phyloP scores from a whole-genome alignment of 2,797 vertebrate genomes.

The Melopsittacus undulatus region DNA sequence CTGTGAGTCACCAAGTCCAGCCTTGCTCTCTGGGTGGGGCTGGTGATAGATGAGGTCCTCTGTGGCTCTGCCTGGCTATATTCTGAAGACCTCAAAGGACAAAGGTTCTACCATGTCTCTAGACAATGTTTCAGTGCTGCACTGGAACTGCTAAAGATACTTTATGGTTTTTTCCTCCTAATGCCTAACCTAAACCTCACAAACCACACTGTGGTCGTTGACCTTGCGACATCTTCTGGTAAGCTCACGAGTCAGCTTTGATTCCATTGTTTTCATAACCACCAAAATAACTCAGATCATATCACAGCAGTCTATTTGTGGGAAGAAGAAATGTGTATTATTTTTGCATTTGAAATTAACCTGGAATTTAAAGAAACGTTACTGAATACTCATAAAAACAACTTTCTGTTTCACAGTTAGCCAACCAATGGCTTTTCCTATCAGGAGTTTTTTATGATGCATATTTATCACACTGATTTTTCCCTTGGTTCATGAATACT shows the following conservation, averaged over 20 bases:
- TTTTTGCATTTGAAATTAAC: not conserved
- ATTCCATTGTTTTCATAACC: not conserved
- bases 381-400: not conserved
- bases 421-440: not conserved
- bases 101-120: rapidly evolving
- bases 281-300: not conserved
- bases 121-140: not conserved
- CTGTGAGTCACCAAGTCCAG: not conserved
- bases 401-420: not conserved
- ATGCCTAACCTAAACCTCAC: not conserved
- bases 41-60: not conserved
- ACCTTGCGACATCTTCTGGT: not conserved
- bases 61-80: not conserved
- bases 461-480: not conserved
- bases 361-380: not conserved
- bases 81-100: not conserved
- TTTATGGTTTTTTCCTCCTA: not conserved
- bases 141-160: not conserved
- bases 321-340: not conserved
- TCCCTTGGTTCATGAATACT: not conserved
- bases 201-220: not conserved
- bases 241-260: not conserved
- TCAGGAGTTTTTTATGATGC: not conserved
- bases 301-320: not conserved
- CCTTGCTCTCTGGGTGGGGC: no score